phyloP scores from a whole-genome alignment of 2,888 invertebrate genomes.

The Eulithis prunata region DNA sequence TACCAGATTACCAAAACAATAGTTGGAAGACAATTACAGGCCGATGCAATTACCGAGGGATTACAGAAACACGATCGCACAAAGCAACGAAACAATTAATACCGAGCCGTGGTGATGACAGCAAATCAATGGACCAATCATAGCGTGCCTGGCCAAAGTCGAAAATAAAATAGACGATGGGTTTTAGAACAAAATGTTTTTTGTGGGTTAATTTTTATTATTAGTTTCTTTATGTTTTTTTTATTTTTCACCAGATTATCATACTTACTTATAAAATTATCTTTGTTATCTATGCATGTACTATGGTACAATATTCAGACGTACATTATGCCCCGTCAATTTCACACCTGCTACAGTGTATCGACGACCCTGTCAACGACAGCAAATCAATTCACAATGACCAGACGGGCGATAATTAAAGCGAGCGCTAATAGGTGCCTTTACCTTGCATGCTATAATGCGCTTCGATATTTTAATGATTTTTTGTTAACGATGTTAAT shows the following conservation, averaged over 20 bases:
- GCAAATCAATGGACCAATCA: slow-evolving; percentile 42
- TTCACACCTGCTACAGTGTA: slow-evolving; percentile 2
- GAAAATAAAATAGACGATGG: neutral
- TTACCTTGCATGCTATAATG: slow-evolving; percentile 22
- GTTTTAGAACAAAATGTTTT: neutral
- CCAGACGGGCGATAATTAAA: slow-evolving; percentile 39
- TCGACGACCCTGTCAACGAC: slow-evolving; percentile 29
- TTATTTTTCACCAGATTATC: too few relatives aligned
- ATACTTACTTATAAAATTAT: too few relatives aligned
- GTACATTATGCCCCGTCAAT: slow-evolving; percentile 1
- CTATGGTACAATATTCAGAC: neutral
- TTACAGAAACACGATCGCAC: slow-evolving; percentile 32
- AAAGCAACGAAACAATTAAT: slow-evolving; percentile 49
- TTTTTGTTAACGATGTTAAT: neutral
- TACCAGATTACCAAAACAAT: slow-evolving; percentile 26
- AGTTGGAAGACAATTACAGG: slow-evolving; percentile 27
- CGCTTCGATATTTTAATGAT: neutral
- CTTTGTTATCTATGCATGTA: too few relatives aligned
- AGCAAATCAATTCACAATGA: slow-evolving; percentile 46
- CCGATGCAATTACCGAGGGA: slow-evolving; percentile 37
- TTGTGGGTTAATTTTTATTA: neutral
- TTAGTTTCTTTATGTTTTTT: too few relatives aligned
- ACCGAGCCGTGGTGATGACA: slow-evolving; percentile 39
- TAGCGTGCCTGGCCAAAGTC: slow-evolving; percentile 20
- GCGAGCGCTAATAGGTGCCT: slow-evolving; percentile 24